Conservation (phyloP, 2,797 vertebrate genomes). For the Synaphobranchus kaupii region DNA sequence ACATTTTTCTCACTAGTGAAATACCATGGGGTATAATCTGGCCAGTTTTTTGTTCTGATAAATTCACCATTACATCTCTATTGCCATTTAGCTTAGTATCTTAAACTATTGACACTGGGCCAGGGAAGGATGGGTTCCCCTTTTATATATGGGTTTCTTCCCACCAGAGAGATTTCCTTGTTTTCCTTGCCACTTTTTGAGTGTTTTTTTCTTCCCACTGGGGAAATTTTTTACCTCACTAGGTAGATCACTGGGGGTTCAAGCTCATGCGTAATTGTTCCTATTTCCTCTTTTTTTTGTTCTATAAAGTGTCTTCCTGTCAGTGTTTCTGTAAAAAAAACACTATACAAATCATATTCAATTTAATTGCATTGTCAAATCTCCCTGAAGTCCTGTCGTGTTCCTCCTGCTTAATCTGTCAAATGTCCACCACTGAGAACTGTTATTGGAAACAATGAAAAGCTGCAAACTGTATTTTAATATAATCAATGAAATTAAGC, state of each 20-base stretch:
- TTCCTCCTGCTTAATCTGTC: not conserved
- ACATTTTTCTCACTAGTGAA: not conserved
- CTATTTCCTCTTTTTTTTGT: too few relatives aligned
- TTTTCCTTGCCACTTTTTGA: too few relatives aligned
- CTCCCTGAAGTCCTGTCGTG: not conserved
- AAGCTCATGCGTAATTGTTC: not conserved
- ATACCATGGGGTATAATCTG: not conserved
- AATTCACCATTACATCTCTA: not conserved
- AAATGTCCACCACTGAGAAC: not conserved
- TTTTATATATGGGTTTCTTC: not conserved
- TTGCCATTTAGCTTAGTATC: not conserved
- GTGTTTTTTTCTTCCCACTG: too few relatives aligned
- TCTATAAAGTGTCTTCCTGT: too few relatives aligned
- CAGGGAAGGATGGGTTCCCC: not conserved
- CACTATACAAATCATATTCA: too few relatives aligned
- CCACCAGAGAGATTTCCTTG: not conserved
- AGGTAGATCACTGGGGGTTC: not conserved
- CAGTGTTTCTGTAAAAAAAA: too few relatives aligned
- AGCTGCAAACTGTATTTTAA: not conserved
- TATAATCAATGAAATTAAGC: not conserved
- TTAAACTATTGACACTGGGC: not conserved
- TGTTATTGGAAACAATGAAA: not conserved
- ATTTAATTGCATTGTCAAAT: not conserved
- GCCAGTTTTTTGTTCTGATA: not conserved
- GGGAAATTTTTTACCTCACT: not conserved